phyloP scores from a whole-genome alignment of 2,888 invertebrate species.

The Drosophila seclusa region DNA sequence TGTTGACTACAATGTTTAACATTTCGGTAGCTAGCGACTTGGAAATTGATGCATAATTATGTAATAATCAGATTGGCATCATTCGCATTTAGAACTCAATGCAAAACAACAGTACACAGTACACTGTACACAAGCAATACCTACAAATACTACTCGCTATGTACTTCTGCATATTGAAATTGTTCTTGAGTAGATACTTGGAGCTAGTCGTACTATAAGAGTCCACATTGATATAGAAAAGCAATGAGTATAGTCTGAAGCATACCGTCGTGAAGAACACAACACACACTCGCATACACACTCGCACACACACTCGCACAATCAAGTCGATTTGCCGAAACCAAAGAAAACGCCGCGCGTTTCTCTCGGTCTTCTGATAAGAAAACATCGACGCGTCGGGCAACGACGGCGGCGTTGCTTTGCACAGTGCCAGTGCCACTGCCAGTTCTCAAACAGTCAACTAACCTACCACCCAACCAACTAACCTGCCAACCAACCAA shows the following conservation, averaged over 20 bases:
- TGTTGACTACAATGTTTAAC: slow-evolving; percentile 15
- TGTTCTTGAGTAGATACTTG: slow-evolving; percentile 33
- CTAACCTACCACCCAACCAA: slow-evolving; percentile 25
- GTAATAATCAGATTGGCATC: slow-evolving; percentile 32
- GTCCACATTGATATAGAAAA: slow-evolving; percentile 32
- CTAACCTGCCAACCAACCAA: slow-evolving; percentile 4
- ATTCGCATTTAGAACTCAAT: slow-evolving; percentile 13
- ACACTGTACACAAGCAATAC: slow-evolving; percentile 5
- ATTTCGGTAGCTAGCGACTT: slow-evolving; percentile 35
- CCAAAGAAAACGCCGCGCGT: slow-evolving; percentile 57
- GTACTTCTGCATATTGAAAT: slow-evolving; percentile 16
- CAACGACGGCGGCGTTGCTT: slow-evolving; percentile 20
- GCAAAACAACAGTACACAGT: slow-evolving; percentile 7
- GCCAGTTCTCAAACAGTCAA: slow-evolving; percentile 43
- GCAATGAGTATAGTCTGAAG: slow-evolving; percentile 17
- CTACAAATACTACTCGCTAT: slow-evolving; percentile 6
- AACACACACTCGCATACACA: slow-evolving; percentile 16
- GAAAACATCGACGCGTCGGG: slow-evolving; percentile 32
- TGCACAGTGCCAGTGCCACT: slow-evolving; percentile 18
- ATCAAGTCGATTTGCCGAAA: slow-evolving; percentile 39
- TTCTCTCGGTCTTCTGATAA: slow-evolving; percentile 54
- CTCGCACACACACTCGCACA: slow-evolving; percentile 11
- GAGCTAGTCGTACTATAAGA: slow-evolving; percentile 18
- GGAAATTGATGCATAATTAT: slow-evolving; percentile 31
- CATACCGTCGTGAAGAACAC: slow-evolving; percentile 23